Evolutionary conservation across 2,113 vertebrate species (phyloP).

Genomic region (Semnopithecus entellus): DNA sequence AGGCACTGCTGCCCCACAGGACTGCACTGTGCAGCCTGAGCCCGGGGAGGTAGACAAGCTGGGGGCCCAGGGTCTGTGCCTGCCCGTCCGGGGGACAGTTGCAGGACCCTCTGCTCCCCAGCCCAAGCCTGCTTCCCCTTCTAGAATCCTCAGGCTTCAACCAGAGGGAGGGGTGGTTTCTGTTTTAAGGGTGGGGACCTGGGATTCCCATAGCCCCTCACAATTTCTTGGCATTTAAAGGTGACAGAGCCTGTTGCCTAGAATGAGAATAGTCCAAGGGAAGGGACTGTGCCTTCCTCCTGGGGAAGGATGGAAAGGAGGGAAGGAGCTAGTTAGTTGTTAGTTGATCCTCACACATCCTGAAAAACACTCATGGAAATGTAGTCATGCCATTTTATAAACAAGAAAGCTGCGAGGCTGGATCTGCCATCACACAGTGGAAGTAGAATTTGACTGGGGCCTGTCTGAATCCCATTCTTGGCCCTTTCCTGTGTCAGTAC

Average conservation of each 20-base stretch:
- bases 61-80: background rate
- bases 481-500: background rate
- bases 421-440: too few species aligned
- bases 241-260: background rate
- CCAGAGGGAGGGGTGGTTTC: background rate
- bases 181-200: background rate
- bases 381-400: background rate
- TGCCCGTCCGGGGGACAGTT: background rate
- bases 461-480: background rate
- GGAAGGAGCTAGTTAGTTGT: background rate
- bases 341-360: background rate
- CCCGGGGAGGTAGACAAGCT: background rate
- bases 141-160: background rate
- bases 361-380: background rate
- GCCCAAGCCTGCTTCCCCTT: background rate
- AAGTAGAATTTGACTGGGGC: background rate
- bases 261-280: too few species aligned
- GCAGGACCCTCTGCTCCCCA: background rate
- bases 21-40: background rate
- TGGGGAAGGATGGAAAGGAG: background rate
- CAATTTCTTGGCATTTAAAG: background rate
- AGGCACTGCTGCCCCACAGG: background rate
- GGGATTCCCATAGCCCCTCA: background rate
- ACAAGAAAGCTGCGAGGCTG: background rate
- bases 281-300: background rate